Evolutionary conservation across 2,888 invertebrate genomes (phyloP).

Genomic region (Iselma pallidipennis): DNA sequence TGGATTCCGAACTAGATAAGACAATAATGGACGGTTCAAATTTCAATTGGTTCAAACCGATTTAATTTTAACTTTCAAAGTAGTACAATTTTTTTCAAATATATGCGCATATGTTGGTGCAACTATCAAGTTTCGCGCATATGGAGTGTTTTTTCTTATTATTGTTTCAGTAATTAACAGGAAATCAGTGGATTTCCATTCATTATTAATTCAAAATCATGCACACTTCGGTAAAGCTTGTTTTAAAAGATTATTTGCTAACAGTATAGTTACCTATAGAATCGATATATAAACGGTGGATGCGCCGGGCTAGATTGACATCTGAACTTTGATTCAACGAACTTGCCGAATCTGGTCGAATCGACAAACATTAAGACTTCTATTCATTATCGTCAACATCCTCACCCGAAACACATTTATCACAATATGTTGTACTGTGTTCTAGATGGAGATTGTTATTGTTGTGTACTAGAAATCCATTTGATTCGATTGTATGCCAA

Average conservation of each 20-base stretch:
- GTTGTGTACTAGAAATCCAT: slow-evolving; percentile 22
- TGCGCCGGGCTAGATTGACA: not conserved
- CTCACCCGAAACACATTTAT: slow-evolving; percentile 15
- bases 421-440: slow-evolving; percentile 19
- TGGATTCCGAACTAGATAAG: too few relatives aligned
- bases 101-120: not conserved
- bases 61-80: slow-evolving; percentile 16
- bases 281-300: not conserved
- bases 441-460: slow-evolving; percentile 20
- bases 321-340: too few relatives aligned
- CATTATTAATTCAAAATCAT: too few relatives aligned
- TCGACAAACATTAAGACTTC: slow-evolving; percentile 20
- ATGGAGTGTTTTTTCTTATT: not conserved
- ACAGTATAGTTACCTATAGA: not conserved
- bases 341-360: not conserved
- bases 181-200: too few relatives aligned
- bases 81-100: slow-evolving; percentile 13
- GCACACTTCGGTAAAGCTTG: too few relatives aligned
- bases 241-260: not conserved
- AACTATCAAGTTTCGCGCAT: slow-evolving; percentile 11
- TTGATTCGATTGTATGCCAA: slow-evolving; percentile 19
- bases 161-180: too few relatives aligned
- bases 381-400: slow-evolving; percentile 19
- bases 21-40: too few relatives aligned
- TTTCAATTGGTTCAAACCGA: not conserved